These are phyloP conservation scores for Omphaloscelis lunosa DNA, from an alignment of 2,888 invertebrate genomes.

Conservation along the genomic window DNA sequence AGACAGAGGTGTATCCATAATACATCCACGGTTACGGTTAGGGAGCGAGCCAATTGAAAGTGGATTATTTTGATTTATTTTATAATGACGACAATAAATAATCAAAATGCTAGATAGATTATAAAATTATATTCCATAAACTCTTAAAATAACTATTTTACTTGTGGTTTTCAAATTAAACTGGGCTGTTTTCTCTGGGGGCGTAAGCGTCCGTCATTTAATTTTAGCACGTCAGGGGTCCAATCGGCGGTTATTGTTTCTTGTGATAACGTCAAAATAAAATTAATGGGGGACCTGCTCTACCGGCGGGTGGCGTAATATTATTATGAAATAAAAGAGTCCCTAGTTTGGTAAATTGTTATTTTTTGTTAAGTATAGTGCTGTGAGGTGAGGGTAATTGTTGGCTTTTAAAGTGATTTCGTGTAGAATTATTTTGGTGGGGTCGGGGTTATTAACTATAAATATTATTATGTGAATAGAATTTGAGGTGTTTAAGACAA, in stretches of 20 bases:
- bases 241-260: constrained; percentile 67
- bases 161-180: constrained; percentile 55
- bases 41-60: not conserved
- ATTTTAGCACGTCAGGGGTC: constrained; percentile 59
- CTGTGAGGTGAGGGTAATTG: constrained; percentile 22
- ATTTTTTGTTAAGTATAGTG: constrained; percentile 12
- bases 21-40: no score
- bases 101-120: not conserved
- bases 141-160: constrained; percentile 16
- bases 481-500: no score
- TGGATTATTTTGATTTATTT: not conserved
- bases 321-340: constrained; percentile 49
- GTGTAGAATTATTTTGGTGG: constrained; percentile 3
- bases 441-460: no score
- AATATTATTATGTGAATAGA: no score
- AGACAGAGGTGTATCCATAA: not conserved
- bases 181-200: constrained; percentile 43
- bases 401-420: constrained; percentile 8
- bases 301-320: constrained; percentile 43
- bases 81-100: not conserved
- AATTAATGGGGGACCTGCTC: constrained; percentile 64
- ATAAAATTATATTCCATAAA: constrained; percentile 22
- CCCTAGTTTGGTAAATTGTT: constrained; percentile 28
- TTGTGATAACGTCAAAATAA: constrained; percentile 71
- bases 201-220: constrained; percentile 59